phyloP scores from a whole-genome alignment of 2,888 invertebrate genomes.

The Apamea epomidion region DNA sequence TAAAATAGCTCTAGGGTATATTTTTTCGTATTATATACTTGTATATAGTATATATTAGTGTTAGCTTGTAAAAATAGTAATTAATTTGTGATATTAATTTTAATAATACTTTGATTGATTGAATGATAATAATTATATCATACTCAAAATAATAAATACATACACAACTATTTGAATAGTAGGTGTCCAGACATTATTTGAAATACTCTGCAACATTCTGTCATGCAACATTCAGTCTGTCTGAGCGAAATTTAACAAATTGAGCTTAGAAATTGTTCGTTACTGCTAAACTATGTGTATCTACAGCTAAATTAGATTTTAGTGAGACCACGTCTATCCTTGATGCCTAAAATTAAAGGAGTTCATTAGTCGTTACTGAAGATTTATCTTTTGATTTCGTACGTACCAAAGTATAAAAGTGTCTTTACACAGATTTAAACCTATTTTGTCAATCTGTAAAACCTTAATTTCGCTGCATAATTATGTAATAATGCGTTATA shows the following conservation, averaged over 20 bases:
- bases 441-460: not conserved
- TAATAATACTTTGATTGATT: too few relatives aligned
- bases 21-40: too few relatives aligned
- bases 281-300: constrained; percentile 23
- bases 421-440: not conserved
- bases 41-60: too few relatives aligned
- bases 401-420: not conserved
- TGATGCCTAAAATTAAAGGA: constrained; percentile 10
- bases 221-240: constrained; percentile 4
- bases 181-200: constrained; percentile 7
- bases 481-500: not conserved
- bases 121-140: too few relatives aligned
- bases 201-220: constrained; percentile 19
- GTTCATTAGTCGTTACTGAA: constrained; percentile 23
- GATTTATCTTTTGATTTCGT: not conserved
- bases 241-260: constrained; percentile 30
- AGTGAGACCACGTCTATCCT: constrained; percentile 39
- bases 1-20: too few relatives aligned
- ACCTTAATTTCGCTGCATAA: not conserved
- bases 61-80: too few relatives aligned
- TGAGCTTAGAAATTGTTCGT: constrained; percentile 34
- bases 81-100: too few relatives aligned
- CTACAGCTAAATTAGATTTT: constrained; percentile 39
- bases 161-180: not conserved
- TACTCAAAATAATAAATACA: too few relatives aligned